Evolutionary conservation across 1,140 invertebrate genomes (phyloP).

Genomic region (Drosophila nigrodunni): DNA sequence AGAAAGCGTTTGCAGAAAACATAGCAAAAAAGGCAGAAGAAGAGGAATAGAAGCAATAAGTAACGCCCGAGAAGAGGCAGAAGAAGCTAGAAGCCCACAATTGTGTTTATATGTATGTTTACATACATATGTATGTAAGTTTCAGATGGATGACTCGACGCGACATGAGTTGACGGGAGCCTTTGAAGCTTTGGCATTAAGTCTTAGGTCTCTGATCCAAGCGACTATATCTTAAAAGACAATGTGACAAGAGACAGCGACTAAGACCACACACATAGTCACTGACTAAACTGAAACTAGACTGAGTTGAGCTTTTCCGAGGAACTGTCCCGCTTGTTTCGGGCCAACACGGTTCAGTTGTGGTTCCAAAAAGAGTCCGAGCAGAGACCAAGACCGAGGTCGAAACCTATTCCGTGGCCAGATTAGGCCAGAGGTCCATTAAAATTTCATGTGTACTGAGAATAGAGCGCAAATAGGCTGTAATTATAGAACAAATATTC

Average conservation of each 20-base stretch:
- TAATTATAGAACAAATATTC: constrained; percentile 70
- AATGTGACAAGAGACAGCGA: constrained; percentile 7
- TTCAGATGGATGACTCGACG: neutral
- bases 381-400: too few relatives aligned
- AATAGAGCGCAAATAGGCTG: constrained; percentile 68
- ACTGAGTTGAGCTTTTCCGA: constrained; percentile 27
- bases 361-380: neutral
- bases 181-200: constrained; percentile 28
- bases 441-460: constrained; percentile 67
- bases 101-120: too few relatives aligned
- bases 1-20: constrained; percentile 49
- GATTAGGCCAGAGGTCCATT: constrained; percentile 47
- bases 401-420: neutral
- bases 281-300: neutral
- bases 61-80: neutral
- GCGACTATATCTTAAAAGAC: constrained; percentile 39
- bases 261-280: constrained; percentile 33
- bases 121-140: constrained; percentile 10
- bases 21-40: neutral
- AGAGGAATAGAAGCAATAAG: neutral
- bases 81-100: constrained; percentile 19
- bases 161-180: neutral
- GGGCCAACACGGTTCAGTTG: constrained; percentile 13
- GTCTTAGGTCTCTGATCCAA: constrained; percentile 38
- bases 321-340: constrained; percentile 25